phyloP scores from a whole-genome alignment of 2,888 invertebrate species.

The Lissocephala sabroskyi region DNA sequence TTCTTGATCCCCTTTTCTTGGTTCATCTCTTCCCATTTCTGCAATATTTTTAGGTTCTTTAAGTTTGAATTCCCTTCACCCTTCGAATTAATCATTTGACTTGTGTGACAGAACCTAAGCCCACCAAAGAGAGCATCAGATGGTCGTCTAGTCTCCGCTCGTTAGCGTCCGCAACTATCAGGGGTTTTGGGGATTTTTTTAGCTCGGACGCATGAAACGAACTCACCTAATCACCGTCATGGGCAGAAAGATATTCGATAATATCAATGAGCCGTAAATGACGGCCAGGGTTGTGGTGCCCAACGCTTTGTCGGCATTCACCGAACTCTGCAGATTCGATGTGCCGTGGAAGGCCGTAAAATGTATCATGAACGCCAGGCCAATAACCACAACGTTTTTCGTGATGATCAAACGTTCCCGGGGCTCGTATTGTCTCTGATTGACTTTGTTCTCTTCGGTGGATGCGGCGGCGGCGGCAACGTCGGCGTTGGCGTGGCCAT shows the following conservation, averaged over 20 bases:
- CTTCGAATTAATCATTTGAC: too few species aligned
- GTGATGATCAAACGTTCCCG: constrained; percentile 84
- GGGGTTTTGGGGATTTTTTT: too few species aligned
- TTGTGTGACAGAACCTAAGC: too few species aligned
- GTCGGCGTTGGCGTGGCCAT: constrained; percentile 1
- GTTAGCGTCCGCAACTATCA: too few species aligned
- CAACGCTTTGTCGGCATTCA: constrained; percentile 86
- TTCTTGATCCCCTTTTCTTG: too few species aligned
- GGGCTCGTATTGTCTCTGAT: constrained; percentile 72
- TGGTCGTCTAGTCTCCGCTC: too few species aligned
- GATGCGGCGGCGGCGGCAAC: background rate
- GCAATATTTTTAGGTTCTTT: too few species aligned
- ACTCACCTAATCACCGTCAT: constrained; percentile 86
- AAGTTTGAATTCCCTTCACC: too few species aligned
- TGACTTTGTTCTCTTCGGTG: constrained; percentile 11
- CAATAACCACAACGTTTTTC: constrained; percentile 87
- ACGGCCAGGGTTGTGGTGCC: constrained; percentile 89
- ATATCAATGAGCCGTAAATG: constrained; percentile 88
- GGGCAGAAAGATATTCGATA: constrained; percentile 92
- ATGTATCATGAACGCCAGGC: constrained; percentile 91
- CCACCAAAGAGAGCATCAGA: too few species aligned
- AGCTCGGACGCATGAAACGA: too few species aligned
- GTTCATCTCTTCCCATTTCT: too few species aligned
- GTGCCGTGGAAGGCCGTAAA: constrained; percentile 94
- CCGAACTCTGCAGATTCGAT: constrained; percentile 87